phyloP scores from a whole-genome alignment of 1,140 invertebrate genomes.

The Brachionus angularis region DNA sequence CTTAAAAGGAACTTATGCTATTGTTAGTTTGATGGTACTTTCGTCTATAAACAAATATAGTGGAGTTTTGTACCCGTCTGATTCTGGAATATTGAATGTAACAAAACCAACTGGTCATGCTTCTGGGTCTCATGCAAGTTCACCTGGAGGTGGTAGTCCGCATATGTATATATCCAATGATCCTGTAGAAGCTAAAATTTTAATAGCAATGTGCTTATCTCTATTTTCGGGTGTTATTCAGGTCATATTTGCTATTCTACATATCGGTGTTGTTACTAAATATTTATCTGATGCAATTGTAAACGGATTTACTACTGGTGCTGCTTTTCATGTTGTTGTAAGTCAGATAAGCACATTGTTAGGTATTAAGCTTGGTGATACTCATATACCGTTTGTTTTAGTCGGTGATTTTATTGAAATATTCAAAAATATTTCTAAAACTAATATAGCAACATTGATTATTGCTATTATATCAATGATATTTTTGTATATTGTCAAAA shows the following conservation, averaged over 20 bases:
- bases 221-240: constrained; percentile 16
- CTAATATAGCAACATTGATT: constrained; percentile 50
- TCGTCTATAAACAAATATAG: constrained; percentile 20
- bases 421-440: constrained; percentile 46
- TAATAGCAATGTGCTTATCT: constrained; percentile 15
- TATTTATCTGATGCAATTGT: constrained; percentile 44
- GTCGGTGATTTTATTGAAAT: constrained; percentile 46
- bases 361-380: constrained; percentile 3
- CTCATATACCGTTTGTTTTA: neutral
- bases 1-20: constrained; percentile 72
- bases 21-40: constrained; percentile 74
- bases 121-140: neutral
- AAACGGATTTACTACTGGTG: constrained; percentile 30
- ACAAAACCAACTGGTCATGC: neutral
- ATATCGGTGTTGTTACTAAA: constrained; percentile 41
- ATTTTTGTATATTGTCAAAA: constrained; percentile 53
- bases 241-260: constrained; percentile 19
- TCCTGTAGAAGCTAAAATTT: neutral
- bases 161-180: constrained; percentile 21
- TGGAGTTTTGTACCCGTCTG: constrained; percentile 11
- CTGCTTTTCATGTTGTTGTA: constrained; percentile 36
- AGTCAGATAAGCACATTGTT: constrained; percentile 40
- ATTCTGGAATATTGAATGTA: neutral
- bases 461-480: constrained; percentile 52
- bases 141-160: neutral